phyloP scores from a whole-genome alignment of 2,888 invertebrate species.

The Drosophila gaucha region DNA sequence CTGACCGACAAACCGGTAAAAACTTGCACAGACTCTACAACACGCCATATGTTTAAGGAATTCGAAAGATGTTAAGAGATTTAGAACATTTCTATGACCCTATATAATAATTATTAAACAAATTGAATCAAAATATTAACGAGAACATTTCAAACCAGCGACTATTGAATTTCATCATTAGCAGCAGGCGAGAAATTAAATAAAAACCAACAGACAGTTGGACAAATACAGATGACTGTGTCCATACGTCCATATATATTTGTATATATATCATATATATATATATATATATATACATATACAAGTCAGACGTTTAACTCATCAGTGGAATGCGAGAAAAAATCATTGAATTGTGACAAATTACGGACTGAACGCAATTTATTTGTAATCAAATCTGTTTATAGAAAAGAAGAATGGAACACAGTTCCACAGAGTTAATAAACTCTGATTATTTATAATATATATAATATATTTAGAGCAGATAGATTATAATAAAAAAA shows the following conservation, averaged over 20 bases:
- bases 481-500: no score
- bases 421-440: not conserved
- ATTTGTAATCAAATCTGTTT: conserved; percentile 21
- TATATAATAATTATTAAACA: conserved; percentile 26
- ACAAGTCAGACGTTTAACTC: conserved; percentile 2
- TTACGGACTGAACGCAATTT: conserved; percentile 2
- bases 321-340: not conserved
- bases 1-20: conserved; percentile 27
- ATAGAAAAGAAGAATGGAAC: not conserved
- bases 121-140: conserved; percentile 56
- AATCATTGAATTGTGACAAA: conserved; percentile 1
- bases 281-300: not conserved
- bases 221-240: conserved; percentile 24
- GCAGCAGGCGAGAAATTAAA: conserved; percentile 29
- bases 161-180: conserved; percentile 60
- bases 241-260: not conserved
- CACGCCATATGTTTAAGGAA: conserved; percentile 48
- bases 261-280: not conserved
- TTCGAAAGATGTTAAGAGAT: not conserved
- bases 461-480: no score
- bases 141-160: not conserved
- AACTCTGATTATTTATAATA: not conserved
- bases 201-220: conserved; percentile 31
- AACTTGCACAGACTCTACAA: conserved; percentile 10
- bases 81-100: not conserved